Evolutionary conservation across 2,888 invertebrate genomes (phyloP), one percentile per base, ranked within the genome.

Genomic region (Timema podura): DNA sequence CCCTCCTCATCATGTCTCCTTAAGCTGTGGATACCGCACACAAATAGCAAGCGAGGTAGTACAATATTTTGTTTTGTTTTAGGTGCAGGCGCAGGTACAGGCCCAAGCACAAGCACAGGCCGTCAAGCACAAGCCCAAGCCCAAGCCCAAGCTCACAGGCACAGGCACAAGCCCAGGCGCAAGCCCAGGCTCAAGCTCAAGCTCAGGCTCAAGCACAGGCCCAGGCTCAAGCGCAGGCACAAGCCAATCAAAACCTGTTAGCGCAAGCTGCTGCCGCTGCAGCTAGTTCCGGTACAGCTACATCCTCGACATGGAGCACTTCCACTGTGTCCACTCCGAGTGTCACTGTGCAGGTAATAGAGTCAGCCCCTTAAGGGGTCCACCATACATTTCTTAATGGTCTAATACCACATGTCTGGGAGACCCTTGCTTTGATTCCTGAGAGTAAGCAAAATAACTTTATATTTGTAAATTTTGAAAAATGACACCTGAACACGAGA

Each of bases 251-350:
- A 76, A 74, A 67, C 68, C 48, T 61, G 71, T 64, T 72, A 68
- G 48, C 70, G 73, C 57, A 16, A 68, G n/a, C n/a, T n/a, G n/a
- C n/a, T n/a, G n/a, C 72, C 51, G 72, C 73, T 16, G 73, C 72
- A 15, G 71, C 70, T 10, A 69, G 65, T 13, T 70, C 73, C n/a
- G 68, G 76, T 75, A 65, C 69, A 47, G 71, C 72, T 15, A 74
- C 76, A 54, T 74, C 75, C n/a, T 72, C 71, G 16, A 74, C 76
- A 0, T 75, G 75, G 76, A 75, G 74, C 59, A 75, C 75, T 45
- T 78, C 80, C 48, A 77, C 83, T 48, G 79, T 82, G 49, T 76
- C 80, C 10, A 79, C 82, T 8, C 81, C 80, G 5, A 78, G 78
- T 68, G 79, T 79, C 44, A 80, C 80, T 15, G 80, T 83, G 68